Conservation (phyloP, 2,113 vertebrate species). For the Centropus bengalensis region DNA sequence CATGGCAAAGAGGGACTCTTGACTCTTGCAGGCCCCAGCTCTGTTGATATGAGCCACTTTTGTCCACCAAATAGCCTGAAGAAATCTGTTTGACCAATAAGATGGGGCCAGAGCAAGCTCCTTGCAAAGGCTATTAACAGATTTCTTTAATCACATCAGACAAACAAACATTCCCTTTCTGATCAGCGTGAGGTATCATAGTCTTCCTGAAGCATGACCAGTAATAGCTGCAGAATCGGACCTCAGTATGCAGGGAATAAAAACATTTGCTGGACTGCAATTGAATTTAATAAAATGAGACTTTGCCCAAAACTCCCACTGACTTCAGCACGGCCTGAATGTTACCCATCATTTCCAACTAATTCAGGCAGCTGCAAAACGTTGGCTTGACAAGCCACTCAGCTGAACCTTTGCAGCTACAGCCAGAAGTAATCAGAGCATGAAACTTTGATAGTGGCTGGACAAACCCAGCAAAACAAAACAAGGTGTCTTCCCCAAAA, state of each 20-base stretch:
- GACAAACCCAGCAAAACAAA: background rate
- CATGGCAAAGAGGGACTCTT: background rate
- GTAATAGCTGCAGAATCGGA: background rate
- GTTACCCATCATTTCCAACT: background rate
- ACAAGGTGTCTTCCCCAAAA: background rate
- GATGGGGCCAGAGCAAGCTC: background rate
- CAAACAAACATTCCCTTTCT: background rate
- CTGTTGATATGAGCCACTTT: background rate
- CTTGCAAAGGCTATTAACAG: background rate
- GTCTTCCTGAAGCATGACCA: background rate
- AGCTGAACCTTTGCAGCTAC: background rate
- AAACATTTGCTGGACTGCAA: background rate
- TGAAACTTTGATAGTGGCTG: background rate
- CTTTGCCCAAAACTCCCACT: background rate
- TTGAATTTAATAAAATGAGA: background rate
- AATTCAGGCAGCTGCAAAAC: background rate
- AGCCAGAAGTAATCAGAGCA: background rate
- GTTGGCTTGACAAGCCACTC: background rate
- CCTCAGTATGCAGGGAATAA: background rate
- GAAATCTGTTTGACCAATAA: background rate
- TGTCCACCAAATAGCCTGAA: background rate
- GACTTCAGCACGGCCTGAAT: background rate
- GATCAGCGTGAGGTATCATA: background rate
- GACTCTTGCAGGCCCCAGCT: background rate
- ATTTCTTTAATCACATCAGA: background rate